These are phyloP conservation scores for Chrysolina oricalcia DNA, from an alignment of 2,888 invertebrate genomes.

Conservation along the genomic window DNA sequence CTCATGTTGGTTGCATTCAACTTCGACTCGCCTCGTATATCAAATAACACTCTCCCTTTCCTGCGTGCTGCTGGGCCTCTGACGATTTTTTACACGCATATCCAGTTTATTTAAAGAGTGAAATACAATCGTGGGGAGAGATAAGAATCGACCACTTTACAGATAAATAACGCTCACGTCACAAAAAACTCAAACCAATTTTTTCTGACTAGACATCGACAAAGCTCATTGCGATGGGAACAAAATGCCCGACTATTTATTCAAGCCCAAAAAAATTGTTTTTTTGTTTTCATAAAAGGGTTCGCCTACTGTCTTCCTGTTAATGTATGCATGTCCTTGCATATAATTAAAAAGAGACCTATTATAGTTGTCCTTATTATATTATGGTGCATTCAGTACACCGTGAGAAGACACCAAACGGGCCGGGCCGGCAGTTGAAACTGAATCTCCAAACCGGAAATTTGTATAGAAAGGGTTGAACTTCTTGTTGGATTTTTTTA, in stretches of 20 bases:
- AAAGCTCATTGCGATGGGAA: slow-evolving; percentile 54
- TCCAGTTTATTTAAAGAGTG: slow-evolving; percentile 39
- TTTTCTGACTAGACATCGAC: slow-evolving; percentile 41
- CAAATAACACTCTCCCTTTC: not conserved
- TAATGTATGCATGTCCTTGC: slow-evolving; percentile 67
- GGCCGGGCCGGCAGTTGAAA: slow-evolving; percentile 50
- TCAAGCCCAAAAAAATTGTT: slow-evolving; percentile 63
- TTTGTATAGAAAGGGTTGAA: slow-evolving; percentile 42
- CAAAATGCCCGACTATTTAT: slow-evolving; percentile 62
- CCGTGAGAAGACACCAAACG: slow-evolving; percentile 63
- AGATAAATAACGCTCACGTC: slow-evolving; percentile 47
- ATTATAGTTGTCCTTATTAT: slow-evolving; percentile 32
- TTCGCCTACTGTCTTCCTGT: slow-evolving; percentile 64
- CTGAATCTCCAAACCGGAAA: slow-evolving; percentile 54
- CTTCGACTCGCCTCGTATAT: not conserved
- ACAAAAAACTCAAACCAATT: slow-evolving; percentile 44
- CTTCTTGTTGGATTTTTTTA: slow-evolving; percentile 26
- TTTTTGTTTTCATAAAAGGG: slow-evolving; percentile 63
- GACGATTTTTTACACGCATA: slow-evolving; percentile 36
- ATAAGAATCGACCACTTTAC: slow-evolving; percentile 52
- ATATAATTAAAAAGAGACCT: slow-evolving; percentile 66
- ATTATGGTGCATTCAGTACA: slow-evolving; percentile 57
- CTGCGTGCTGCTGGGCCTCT: not conserved
- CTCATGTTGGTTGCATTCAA: not conserved
- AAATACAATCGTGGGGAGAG: slow-evolving; percentile 48